Evolutionary conservation across 2,113 vertebrate genomes (phyloP).

Genomic region (Hippocampus comes): DNA sequence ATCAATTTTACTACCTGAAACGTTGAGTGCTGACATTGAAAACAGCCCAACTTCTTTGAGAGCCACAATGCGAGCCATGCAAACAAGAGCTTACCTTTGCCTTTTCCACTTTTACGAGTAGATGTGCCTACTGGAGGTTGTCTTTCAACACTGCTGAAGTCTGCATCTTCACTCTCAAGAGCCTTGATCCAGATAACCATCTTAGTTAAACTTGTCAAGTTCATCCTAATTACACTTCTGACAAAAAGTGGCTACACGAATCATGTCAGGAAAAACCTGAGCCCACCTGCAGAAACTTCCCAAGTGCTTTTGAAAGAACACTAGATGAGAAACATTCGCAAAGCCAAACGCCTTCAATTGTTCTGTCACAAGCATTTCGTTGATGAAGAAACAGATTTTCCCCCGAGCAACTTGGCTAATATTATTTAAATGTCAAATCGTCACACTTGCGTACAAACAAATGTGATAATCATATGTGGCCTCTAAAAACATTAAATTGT

Average conservation of each 20-base stretch:
- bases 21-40: conserved; percentile 1
- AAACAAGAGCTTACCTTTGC: conserved; percentile 80
- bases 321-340: too few relatives aligned
- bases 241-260: neutral
- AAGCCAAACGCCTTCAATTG: neutral
- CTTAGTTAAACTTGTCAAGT: neutral
- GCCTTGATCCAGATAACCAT: conserved; percentile 73
- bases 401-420: neutral
- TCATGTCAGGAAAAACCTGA: neutral
- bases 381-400: too few relatives aligned
- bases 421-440: neutral
- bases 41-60: neutral
- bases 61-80: rapidly evolving
- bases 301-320: too few relatives aligned
- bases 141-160: conserved; percentile 88
- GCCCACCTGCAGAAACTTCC: neutral
- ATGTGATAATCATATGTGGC: neutral
- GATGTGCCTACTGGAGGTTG: conserved; percentile 75
- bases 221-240: neutral
- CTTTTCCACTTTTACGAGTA: conserved; percentile 84
- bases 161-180: conserved; percentile 92
- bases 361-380: too few relatives aligned
- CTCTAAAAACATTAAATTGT: neutral
- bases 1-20: conserved; percentile 85
- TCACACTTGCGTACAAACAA: neutral